A percentile compares a stretch with the other conserved stretches of the same genome.
Evolutionary conservation across 2,888 invertebrate species (phyloP).

Genomic region (Danaus chrysippus): DNA sequence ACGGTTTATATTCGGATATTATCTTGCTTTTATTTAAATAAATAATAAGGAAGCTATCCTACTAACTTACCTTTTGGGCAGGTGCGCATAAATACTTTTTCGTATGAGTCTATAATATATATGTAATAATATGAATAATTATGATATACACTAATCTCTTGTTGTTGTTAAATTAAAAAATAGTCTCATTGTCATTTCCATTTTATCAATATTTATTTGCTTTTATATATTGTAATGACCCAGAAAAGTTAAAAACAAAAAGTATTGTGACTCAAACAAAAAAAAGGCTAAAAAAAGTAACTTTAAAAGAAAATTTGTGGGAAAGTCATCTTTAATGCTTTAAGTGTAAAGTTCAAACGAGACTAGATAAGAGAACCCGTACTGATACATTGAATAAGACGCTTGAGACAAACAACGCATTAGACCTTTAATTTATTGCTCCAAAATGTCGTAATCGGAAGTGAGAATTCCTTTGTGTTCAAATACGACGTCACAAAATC

Average conservation of each 20-base stretch:
- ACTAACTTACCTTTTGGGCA: conserved; percentile 1
- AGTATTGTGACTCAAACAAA: too few relatives aligned
- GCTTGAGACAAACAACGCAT: conserved; percentile 35
- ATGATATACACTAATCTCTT: too few relatives aligned
- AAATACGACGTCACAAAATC: conserved; percentile 33
- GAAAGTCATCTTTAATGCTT: too few relatives aligned
- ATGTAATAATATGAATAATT: neutral
- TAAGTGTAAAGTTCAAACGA: too few relatives aligned
- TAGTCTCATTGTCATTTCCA: too few relatives aligned
- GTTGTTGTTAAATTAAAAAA: too few relatives aligned
- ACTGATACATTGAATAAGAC: conserved; percentile 37
- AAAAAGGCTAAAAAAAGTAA: too few relatives aligned
- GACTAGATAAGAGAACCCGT: conserved; percentile 28
- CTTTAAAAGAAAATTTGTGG: too few relatives aligned
- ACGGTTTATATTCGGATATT: conserved; percentile 14
- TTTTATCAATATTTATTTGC: too few relatives aligned
- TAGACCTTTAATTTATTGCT: conserved; percentile 42
- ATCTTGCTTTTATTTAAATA: conserved; percentile 29
- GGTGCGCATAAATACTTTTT: neutral
- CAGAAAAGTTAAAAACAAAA: too few relatives aligned
- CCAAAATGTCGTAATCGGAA: conserved; percentile 30
- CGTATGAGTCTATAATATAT: neutral
- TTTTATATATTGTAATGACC: too few relatives aligned
- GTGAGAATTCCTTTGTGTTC: conserved; percentile 35
- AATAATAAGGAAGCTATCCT: conserved; percentile 9